A percentile compares a stretch with the other conserved stretches of the same genome.
phyloP scores from a whole-genome alignment of 2,888 invertebrate species.

The Erebia palarica region DNA sequence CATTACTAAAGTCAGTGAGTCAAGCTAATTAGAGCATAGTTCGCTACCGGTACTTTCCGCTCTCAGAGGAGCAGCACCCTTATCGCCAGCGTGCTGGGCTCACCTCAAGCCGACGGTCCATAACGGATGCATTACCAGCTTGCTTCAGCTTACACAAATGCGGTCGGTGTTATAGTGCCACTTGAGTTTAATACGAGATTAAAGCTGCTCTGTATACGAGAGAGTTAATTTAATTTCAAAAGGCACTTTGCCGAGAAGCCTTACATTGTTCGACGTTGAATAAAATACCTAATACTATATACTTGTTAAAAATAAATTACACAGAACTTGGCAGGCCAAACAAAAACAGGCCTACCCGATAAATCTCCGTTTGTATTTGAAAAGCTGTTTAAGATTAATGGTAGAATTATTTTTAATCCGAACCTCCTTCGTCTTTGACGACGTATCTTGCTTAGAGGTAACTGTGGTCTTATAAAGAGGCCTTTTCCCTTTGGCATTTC shows the following conservation, averaged over 20 bases:
- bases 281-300: not conserved
- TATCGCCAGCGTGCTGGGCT: conserved; percentile 38
- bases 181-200: conserved; percentile 47
- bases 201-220: conserved; percentile 36
- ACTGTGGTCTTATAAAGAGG: too few relatives aligned
- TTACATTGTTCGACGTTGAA: conserved; percentile 12
- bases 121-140: conserved; percentile 47
- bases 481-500: too few relatives aligned
- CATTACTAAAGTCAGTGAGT: not conserved
- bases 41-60: conserved; percentile 5
- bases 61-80: conserved; percentile 16
- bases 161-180: conserved; percentile 57
- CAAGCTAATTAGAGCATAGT: not conserved
- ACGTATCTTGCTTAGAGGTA: too few relatives aligned
- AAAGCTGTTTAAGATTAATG: too few relatives aligned
- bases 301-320: too few relatives aligned
- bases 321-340: too few relatives aligned
- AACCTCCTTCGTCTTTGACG: too few relatives aligned
- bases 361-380: too few relatives aligned
- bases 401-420: too few relatives aligned
- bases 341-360: too few relatives aligned
- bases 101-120: conserved; percentile 44
- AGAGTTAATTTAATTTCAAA: conserved; percentile 40
- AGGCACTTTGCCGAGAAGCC: conserved; percentile 23
- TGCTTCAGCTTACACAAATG: conserved; percentile 53